phyloP scores from a whole-genome alignment of 2,888 invertebrate species.

The Norana najaformis region DNA sequence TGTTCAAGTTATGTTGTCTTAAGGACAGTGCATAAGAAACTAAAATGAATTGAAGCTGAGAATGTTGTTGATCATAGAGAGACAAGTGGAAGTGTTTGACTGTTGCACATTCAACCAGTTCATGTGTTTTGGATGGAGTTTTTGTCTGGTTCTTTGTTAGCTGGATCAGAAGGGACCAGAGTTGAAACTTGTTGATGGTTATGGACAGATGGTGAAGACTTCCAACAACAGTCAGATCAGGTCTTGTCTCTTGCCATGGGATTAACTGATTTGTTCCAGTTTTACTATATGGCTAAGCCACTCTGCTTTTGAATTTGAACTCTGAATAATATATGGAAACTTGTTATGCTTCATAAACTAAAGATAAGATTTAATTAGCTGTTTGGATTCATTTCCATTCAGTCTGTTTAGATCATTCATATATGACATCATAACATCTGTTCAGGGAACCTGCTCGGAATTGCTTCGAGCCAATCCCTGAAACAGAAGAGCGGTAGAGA shows the following conservation, averaged over 20 bases:
- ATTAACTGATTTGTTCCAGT: background rate
- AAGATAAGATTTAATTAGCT: background rate
- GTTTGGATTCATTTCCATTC: background rate
- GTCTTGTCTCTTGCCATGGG: background rate
- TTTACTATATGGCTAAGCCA: background rate
- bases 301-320: background rate
- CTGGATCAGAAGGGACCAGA: slow-evolving; percentile 60
- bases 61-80: no score
- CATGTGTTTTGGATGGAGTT: background rate
- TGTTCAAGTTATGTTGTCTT: no score
- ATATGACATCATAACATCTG: background rate
- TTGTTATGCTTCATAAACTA: background rate
- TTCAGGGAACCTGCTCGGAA: background rate
- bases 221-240: slow-evolving; percentile 47
- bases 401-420: background rate
- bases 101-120: no score
- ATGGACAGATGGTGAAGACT: slow-evolving; percentile 52
- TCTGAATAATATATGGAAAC: background rate
- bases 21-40: no score
- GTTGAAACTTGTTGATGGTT: slow-evolving; percentile 53
- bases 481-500: background rate
- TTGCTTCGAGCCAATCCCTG: background rate
- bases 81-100: no score
- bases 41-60: no score
- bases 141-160: slow-evolving; percentile 45